Percentiles rank a stretch among this genome's conserved stretches.
These are phyloP conservation scores for Drosophila paramelanica DNA, from an alignment of 2,888 invertebrate species.

Conservation along the genomic window DNA sequence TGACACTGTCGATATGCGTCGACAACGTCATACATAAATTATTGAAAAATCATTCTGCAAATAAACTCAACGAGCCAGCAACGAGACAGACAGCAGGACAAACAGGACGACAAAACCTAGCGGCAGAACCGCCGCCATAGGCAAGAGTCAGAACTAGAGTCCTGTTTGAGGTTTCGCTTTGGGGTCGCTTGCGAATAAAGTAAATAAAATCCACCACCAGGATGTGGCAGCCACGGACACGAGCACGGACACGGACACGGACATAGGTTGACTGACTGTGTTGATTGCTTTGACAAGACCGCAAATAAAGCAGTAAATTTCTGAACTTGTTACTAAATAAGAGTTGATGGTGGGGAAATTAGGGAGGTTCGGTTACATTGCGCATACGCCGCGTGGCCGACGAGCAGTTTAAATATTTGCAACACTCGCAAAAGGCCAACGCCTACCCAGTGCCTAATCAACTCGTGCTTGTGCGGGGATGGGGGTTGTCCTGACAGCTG, in stretches of 20 bases:
- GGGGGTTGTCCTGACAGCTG: background rate
- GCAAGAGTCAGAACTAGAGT: background rate
- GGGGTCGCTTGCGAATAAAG: slow-evolving; percentile 29
- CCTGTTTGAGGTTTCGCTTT: slow-evolving; percentile 13
- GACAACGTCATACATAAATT: slow-evolving; percentile 77
- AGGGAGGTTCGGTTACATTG: slow-evolving; percentile 42
- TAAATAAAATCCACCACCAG: slow-evolving; percentile 73
- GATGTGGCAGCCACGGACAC: slow-evolving; percentile 24
- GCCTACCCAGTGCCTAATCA: background rate
- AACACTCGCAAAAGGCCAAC: background rate
- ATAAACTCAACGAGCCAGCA: slow-evolving; percentile 60
- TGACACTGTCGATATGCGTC: slow-evolving; percentile 17
- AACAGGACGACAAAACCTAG: background rate
- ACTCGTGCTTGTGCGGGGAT: slow-evolving; percentile 1
- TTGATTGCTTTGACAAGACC: slow-evolving; percentile 76
- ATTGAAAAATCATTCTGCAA: slow-evolving; percentile 82
- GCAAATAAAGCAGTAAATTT: slow-evolving; percentile 75
- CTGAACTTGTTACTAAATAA: slow-evolving; percentile 21
- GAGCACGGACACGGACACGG: slow-evolving; percentile 35
- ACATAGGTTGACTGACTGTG: slow-evolving; percentile 43
- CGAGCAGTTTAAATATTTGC: slow-evolving; percentile 23
- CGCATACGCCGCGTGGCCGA: slow-evolving; percentile 63
- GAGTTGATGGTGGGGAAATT: background rate
- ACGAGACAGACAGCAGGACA: slow-evolving; percentile 24
- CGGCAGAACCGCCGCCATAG: slow-evolving; percentile 1